A percentile compares a stretch with the other conserved stretches of the same genome.
These are phyloP conservation scores for Sarotherodon lohbergeri DNA, from an alignment of 2,113 vertebrate species.

Conservation along the genomic window DNA sequence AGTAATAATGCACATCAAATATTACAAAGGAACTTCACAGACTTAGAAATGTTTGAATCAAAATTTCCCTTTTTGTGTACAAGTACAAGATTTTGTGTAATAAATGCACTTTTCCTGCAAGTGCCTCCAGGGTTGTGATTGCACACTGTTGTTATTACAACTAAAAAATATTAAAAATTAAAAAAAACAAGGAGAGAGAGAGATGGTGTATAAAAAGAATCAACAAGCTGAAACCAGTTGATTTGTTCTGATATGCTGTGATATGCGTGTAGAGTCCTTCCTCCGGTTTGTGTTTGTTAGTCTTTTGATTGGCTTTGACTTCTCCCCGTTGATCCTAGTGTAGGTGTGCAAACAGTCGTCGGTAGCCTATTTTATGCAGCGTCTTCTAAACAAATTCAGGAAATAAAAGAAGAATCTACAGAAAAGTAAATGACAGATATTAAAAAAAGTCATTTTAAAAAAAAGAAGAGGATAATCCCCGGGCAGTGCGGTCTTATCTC, in stretches of 20 bases:
- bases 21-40: constrained; percentile 83
- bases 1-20: constrained; percentile 74
- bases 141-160: constrained; percentile 55
- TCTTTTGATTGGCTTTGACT: constrained; percentile 67
- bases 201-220: constrained; percentile 64
- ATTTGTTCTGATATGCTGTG: constrained; percentile 73
- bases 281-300: constrained; percentile 53
- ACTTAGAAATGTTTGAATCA: constrained; percentile 35
- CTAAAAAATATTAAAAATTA: constrained; percentile 33
- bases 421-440: constrained; percentile 23
- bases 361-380: constrained; percentile 38
- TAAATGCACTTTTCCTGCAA: constrained; percentile 90
- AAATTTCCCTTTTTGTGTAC: constrained; percentile 44
- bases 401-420: constrained; percentile 18
- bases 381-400: constrained; percentile 73
- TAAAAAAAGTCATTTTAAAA: constrained; percentile 73
- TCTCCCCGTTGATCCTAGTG: constrained; percentile 78
- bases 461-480: constrained; percentile 46
- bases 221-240: constrained; percentile 83
- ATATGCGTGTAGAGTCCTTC: constrained; percentile 68
- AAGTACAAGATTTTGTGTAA: constrained; percentile 53
- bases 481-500: constrained; percentile 50
- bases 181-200: not conserved
- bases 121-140: constrained; percentile 81
- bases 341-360: constrained; percentile 88